A percentile compares a stretch with the other conserved stretches of the same genome.
phyloP scores from a whole-genome alignment of 2,888 invertebrate species.

The Ophion obscuratus region DNA sequence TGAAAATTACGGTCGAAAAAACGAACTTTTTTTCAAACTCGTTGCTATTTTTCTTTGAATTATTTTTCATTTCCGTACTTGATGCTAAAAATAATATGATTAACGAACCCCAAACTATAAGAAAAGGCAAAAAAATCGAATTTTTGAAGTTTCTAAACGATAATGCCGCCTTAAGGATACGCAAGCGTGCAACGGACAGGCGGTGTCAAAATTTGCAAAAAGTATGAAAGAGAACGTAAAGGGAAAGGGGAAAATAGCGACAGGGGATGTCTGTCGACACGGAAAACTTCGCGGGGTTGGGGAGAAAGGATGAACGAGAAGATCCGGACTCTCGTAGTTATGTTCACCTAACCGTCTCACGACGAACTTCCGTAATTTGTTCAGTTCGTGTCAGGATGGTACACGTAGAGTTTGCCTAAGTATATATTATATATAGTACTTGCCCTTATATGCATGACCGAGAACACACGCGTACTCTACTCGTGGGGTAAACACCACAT shows the following conservation, averaged over 20 bases:
- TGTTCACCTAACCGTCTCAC: conserved; percentile 67
- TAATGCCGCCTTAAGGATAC: background rate
- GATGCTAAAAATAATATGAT: no score
- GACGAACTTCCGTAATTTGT: conserved; percentile 75
- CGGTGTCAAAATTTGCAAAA: conserved; percentile 35
- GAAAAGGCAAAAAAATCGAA: no score
- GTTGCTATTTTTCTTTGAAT: no score
- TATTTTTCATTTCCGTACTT: no score
- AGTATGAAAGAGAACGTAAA: background rate
- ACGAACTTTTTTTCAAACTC: no score
- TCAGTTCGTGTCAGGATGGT: conserved; percentile 68
- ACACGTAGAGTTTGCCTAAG: conserved; percentile 38
- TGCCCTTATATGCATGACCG: conserved; percentile 5
- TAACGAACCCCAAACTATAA: no score
- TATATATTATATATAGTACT: conserved; percentile 5
- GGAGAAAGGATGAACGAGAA: conserved; percentile 28
- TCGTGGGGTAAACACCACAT: background rate
- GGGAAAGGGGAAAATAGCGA: background rate
- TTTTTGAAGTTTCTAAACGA: no score
- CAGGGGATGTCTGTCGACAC: conserved; percentile 53
- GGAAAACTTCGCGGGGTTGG: conserved; percentile 36
- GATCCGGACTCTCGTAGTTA: conserved; percentile 57
- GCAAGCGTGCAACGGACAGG: conserved; percentile 28
- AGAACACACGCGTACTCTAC: conserved; percentile 4
- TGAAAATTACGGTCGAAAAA: no score